Conservation (phyloP, 2,113 vertebrate species). For the Catharus fuscescens region DNA sequence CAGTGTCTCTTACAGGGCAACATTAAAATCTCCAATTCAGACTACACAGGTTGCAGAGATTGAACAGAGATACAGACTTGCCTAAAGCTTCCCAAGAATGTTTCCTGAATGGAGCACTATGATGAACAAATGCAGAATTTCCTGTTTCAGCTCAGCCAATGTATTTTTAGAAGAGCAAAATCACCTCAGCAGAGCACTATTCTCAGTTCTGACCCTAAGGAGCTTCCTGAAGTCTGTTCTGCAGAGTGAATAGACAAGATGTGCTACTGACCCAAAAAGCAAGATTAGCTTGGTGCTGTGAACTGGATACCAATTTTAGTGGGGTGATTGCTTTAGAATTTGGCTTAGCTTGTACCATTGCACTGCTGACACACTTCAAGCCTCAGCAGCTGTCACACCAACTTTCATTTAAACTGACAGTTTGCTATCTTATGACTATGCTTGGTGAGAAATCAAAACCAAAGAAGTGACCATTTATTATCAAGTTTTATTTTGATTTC, state of each 20-base stretch:
- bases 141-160: neutral
- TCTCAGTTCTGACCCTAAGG: neutral
- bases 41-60: neutral
- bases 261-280: neutral
- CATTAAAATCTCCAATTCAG: neutral
- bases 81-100: neutral
- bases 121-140: neutral
- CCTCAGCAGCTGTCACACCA: neutral
- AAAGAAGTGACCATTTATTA: neutral
- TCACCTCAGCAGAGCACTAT: neutral
- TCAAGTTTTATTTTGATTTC: neutral
- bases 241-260: neutral
- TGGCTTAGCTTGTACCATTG: neutral
- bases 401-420: neutral
- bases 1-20: rapidly evolving
- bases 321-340: neutral
- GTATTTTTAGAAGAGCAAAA: neutral
- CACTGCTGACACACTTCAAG: neutral
- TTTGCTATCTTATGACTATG: neutral
- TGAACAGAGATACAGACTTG: neutral
- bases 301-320: neutral
- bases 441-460: neutral
- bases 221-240: neutral
- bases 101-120: neutral
- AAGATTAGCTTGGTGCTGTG: neutral